Evolutionary conservation across 2,113 vertebrate genomes (phyloP), one percentile per base, ranked within the genome.

Genomic region (Balaeniceps rex): DNA sequence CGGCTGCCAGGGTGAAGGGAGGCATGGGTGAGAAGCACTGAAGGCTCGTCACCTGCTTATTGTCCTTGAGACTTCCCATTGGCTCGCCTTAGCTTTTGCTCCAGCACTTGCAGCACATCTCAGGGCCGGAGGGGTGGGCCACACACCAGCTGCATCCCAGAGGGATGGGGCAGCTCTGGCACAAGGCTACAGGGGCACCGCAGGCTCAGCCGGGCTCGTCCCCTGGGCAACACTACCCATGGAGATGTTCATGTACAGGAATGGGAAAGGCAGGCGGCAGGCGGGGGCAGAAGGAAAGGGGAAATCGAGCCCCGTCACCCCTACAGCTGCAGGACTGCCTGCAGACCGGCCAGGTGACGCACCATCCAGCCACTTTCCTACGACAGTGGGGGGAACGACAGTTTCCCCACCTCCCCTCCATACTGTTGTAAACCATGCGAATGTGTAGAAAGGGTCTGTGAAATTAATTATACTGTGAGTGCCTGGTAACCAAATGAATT

Each of bases 401-500:
- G 58, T 52, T 94, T 79, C 84, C 90, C 90, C 61, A 38, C 77
- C 74, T 91, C 85, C 72, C 74, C 87, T 87, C 95, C 12, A 19
- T 84, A 79, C 88, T 83, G 92, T 92, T 25, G 23, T 88, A 97
- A 98, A 95, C 94, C 94, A 86, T 78, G 93, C 42, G 85, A 90
- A 94, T 96, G 95, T 92, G 86, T 78, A 88, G 93, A 98, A 97
- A 97, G 97, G 96, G 96, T 97, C 97, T 98, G 96, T 96, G 98
- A 98, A 98, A 98, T 98, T 98, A 98, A 98, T 98, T 98, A 98
- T 93, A 97, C 98, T 90, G 92, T 68, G 97, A 98, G 97, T 97
- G 97, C 98, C 97, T 97, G 97, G 98, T 98, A 98, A 98, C 98
- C 97, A 98, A 96, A 98, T 98, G 98, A 98, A 98, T 98, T 98